A percentile compares a stretch with the other conserved stretches of the same genome.
phyloP scores from a whole-genome alignment of 2,113 vertebrate genomes.

The Apus apus region DNA sequence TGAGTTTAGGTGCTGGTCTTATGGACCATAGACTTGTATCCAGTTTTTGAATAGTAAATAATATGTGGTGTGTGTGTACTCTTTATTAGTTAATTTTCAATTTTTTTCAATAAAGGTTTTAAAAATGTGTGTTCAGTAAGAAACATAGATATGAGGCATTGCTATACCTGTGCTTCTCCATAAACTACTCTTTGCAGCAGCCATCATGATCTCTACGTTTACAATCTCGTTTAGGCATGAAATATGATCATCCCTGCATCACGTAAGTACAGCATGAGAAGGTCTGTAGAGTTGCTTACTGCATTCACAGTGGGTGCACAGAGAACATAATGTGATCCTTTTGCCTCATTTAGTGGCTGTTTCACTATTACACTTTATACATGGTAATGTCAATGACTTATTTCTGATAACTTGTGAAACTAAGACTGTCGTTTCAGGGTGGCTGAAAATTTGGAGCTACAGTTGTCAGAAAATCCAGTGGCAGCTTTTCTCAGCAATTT shows the following conservation, averaged over 20 bases:
- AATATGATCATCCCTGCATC: not conserved
- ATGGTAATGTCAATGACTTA: not conserved
- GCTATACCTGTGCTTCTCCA: not conserved
- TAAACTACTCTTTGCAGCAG: not conserved
- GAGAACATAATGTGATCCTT: not conserved
- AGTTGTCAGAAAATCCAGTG: not conserved
- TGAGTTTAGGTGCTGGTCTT: not conserved
- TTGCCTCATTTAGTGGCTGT: not conserved
- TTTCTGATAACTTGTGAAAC: not conserved
- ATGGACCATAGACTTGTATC: not conserved
- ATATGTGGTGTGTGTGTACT: not conserved
- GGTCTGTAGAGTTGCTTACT: not conserved
- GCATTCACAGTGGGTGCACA: not conserved
- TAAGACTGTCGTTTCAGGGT: constrained; percentile 53
- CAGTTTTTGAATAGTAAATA: not conserved
- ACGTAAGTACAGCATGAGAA: not conserved
- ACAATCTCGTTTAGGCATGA: not conserved
- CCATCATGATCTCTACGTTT: not conserved
- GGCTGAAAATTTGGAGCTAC: constrained; percentile 27
- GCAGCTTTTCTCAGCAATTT: constrained; percentile 45
- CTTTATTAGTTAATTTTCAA: not conserved
- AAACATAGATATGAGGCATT: not conserved
- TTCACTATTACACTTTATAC: not conserved
- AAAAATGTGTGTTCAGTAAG: not conserved
- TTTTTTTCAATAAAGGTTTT: not conserved